phyloP scores from a whole-genome alignment of 2,888 invertebrate genomes.

The Lasiommata megera region DNA sequence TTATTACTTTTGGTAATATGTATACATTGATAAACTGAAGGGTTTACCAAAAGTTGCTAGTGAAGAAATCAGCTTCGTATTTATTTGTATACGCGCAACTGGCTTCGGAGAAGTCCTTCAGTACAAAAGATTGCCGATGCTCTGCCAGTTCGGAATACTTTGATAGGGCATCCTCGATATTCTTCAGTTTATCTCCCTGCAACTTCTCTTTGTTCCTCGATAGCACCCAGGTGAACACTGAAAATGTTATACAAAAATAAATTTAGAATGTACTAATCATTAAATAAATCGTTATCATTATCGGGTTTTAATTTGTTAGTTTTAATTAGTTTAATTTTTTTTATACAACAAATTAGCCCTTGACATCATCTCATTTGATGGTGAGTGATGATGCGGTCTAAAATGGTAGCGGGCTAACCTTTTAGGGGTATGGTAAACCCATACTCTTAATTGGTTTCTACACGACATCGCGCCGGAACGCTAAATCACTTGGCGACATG shows the following conservation, averaged over 20 bases:
- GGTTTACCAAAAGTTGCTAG: constrained; percentile 63
- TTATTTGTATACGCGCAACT: constrained; percentile 55
- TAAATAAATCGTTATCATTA: no score
- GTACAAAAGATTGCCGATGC: constrained; percentile 57
- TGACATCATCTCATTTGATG: no score
- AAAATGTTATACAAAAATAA: constrained; percentile 30
- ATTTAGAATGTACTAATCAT: neutral
- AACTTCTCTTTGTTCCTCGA: constrained; percentile 59
- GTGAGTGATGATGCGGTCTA: no score
- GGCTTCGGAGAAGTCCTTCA: constrained; percentile 59
- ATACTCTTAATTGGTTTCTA: no score
- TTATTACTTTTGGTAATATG: no score
- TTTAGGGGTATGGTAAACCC: no score
- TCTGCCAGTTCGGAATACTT: constrained; percentile 63
- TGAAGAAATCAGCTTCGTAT: constrained; percentile 59
- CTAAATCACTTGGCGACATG: no score
- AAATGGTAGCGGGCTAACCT: no score
- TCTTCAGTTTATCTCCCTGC: constrained; percentile 54
- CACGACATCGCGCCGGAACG: no score
- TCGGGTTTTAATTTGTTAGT: no score
- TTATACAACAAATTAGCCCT: no score
- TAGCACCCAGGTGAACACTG: constrained; percentile 69
- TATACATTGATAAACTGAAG: neutral
- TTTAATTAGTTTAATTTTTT: no score
- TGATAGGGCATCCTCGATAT: constrained; percentile 56